A percentile compares a stretch with the other conserved stretches of the same genome.
These are phyloP conservation scores for Scaptomyza parva DNA, from an alignment of 2,888 invertebrate species.

Conservation along the genomic window DNA sequence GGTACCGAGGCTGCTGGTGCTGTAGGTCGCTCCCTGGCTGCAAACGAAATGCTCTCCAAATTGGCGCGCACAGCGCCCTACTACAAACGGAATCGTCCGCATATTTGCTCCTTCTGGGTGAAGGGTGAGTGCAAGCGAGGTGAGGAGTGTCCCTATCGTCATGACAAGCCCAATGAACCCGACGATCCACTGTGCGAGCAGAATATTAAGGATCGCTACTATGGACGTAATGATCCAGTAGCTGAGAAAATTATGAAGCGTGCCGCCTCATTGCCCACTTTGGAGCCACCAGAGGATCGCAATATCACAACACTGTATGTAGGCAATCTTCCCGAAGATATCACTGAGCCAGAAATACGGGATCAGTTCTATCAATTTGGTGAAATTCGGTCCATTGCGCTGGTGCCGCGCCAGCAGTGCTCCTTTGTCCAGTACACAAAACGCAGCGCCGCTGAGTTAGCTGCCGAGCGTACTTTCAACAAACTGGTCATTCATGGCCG, in stretches of 20 bases:
- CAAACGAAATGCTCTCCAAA: slow-evolving; percentile 92
- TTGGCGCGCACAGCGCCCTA: slow-evolving; percentile 95
- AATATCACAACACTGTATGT: slow-evolving; percentile 98
- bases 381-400: slow-evolving; percentile 96
- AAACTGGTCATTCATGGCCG: slow-evolving; percentile 93
- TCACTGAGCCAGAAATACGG: slow-evolving; percentile 95
- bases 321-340: slow-evolving; percentile 95
- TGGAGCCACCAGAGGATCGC: slow-evolving; percentile 98
- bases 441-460: slow-evolving; percentile 94
- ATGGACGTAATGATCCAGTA: slow-evolving; percentile 96
- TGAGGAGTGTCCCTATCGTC: slow-evolving; percentile 97
- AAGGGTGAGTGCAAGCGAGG: slow-evolving; percentile 97
- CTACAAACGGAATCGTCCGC: slow-evolving; percentile 95
- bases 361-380: slow-evolving; percentile 99
- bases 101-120: slow-evolving; percentile 98
- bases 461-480: slow-evolving; percentile 98
- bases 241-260: slow-evolving; percentile 95
- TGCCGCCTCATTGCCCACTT: slow-evolving; percentile 96
- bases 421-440: slow-evolving; percentile 98
- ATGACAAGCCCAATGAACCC: slow-evolving; percentile 97
- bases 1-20: slow-evolving; percentile 87
- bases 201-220: slow-evolving; percentile 95
- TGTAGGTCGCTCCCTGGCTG: slow-evolving; percentile 89
- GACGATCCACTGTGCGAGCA: slow-evolving; percentile 97
- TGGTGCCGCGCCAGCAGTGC: slow-evolving; percentile 97